These are phyloP conservation scores for Ctenochaetus hawaiiensis DNA, from an alignment of 2,797 vertebrate species.

Conservation along the genomic window DNA sequence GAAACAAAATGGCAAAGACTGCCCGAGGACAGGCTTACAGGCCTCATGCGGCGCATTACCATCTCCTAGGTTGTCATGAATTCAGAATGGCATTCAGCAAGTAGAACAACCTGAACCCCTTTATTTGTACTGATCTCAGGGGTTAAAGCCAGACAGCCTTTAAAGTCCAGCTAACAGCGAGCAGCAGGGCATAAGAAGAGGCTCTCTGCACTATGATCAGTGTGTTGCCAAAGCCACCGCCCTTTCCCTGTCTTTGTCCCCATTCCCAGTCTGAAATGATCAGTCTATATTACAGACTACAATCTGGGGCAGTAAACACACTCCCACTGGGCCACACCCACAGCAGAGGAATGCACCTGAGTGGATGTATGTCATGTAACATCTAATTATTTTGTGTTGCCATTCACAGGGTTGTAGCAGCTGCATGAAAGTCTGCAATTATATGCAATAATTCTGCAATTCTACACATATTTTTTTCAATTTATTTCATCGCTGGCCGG, in stretches of 20 bases:
- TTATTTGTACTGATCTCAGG: slow-evolving; percentile 41
- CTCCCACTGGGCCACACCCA: slow-evolving; percentile 70
- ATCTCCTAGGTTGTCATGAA: slow-evolving; percentile 47
- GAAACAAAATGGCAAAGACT: slow-evolving; percentile 60
- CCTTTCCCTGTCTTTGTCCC: slow-evolving; percentile 75
- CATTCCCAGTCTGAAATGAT: slow-evolving; percentile 70
- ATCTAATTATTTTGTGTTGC: slow-evolving; percentile 27
- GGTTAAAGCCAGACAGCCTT: slow-evolving; percentile 57
- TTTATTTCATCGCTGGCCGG: not conserved
- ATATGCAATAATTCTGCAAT: not conserved
- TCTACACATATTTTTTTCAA: not conserved
- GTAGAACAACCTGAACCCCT: slow-evolving; percentile 10
- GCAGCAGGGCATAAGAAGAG: slow-evolving; percentile 51
- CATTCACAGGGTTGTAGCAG: slow-evolving; percentile 18
- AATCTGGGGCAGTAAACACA: slow-evolving; percentile 64
- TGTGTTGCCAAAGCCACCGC: slow-evolving; percentile 69
- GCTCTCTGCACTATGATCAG: slow-evolving; percentile 56
- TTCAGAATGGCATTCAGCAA: slow-evolving; percentile 49
- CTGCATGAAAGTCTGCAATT: slow-evolving; percentile 21
- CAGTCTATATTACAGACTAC: slow-evolving; percentile 62
- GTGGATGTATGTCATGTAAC: slow-evolving; percentile 27
- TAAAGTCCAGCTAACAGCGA: slow-evolving; percentile 44
- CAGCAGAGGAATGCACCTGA: slow-evolving; percentile 70
- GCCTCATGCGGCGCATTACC: slow-evolving; percentile 42
- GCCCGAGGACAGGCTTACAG: slow-evolving; percentile 62